Evolutionary conservation across 92 coral and sea anemone species (phyloP).

Genomic region (Epizoanthus rinbou): DNA sequence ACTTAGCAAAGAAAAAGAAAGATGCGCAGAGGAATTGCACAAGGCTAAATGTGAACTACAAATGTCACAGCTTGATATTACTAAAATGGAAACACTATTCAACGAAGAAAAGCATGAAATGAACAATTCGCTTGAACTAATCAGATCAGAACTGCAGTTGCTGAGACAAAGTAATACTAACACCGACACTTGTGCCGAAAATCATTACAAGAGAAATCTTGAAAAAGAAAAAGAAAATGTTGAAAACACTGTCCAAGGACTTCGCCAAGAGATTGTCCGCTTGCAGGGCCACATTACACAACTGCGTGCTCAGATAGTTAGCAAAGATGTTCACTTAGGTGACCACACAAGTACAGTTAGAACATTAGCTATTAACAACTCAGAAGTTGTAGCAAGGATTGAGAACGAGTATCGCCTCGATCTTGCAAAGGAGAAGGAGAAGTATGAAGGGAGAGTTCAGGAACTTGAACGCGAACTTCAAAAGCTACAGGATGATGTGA

Average conservation of each 20-base stretch:
- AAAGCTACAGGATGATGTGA: constrained; percentile 62
- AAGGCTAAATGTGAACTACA: constrained; percentile 61
- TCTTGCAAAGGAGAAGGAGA: constrained; percentile 66
- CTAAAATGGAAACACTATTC: constrained; percentile 70
- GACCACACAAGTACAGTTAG: constrained; percentile 29
- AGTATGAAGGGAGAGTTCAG: constrained; percentile 55
- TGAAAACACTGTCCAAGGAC: constrained; percentile 74
- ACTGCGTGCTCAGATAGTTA: constrained; percentile 79
- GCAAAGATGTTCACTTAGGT: constrained; percentile 46
- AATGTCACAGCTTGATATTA: constrained; percentile 57
- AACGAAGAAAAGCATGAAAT: constrained; percentile 76
- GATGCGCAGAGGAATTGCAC: constrained; percentile 62
- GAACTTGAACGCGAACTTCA: constrained; percentile 67
- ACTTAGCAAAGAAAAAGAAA: constrained; percentile 70
- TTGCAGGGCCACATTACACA: constrained; percentile 84
- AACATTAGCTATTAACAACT: constrained; percentile 16
- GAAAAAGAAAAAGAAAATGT: constrained; percentile 84
- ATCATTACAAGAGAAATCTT: constrained; percentile 71
- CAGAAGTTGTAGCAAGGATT: constrained; percentile 55
- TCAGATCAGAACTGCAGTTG: constrained; percentile 58
- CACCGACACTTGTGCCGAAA: constrained; percentile 56
- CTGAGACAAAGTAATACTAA: constrained; percentile 60
- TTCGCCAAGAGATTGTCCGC: constrained; percentile 81
- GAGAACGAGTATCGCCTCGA: constrained; percentile 75
- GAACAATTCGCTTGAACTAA: constrained; percentile 61